These are phyloP conservation scores for Morone saxatilis DNA, from an alignment of 2,113 vertebrate genomes.

Conservation along the genomic window DNA sequence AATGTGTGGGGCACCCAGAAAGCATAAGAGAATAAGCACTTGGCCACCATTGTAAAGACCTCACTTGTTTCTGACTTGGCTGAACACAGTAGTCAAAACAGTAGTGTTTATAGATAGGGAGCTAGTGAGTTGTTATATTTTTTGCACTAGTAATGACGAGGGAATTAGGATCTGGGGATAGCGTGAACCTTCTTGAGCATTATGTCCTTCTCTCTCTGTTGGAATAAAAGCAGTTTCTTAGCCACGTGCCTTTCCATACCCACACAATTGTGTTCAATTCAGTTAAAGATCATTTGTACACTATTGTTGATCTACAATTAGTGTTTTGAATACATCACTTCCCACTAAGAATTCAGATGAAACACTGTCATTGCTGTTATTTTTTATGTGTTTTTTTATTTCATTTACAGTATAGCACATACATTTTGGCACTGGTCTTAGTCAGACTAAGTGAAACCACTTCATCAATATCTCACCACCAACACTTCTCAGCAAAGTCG, in stretches of 20 bases:
- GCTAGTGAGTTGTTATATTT: background rate
- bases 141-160: background rate
- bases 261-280: background rate
- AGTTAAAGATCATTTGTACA: background rate
- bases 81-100: background rate
- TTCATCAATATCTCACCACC: background rate
- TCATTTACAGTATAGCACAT: background rate
- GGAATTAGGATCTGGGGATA: background rate
- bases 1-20: background rate
- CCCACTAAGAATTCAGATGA: background rate
- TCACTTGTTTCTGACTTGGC: background rate
- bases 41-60: background rate
- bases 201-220: background rate
- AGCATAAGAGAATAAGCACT: background rate
- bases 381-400: background rate
- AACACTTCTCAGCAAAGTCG: background rate
- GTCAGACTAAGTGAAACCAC: conserved; percentile 11
- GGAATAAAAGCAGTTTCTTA: background rate
- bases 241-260: background rate
- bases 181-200: background rate
- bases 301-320: background rate
- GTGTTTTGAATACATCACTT: conserved; percentile 5
- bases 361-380: background rate
- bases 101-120: background rate
- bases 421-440: background rate